Conservation (phyloP, 2,113 vertebrate species). For the Stegostoma tigrinum region DNA sequence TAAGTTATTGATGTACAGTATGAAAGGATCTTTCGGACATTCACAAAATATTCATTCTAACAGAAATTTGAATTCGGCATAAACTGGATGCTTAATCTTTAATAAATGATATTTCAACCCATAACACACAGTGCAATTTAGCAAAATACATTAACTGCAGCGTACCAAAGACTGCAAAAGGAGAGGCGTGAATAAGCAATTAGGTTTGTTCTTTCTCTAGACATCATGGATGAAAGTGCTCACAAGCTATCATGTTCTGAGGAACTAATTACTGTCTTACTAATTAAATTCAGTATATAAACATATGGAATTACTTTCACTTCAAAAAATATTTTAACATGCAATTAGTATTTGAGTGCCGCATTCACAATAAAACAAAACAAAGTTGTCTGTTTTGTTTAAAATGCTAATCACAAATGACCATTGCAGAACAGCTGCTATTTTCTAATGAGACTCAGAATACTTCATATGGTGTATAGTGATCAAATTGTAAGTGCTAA, state of each 20-base stretch:
- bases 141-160: conserved; percentile 1
- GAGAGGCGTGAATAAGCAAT: conserved; percentile 25
- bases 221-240: conserved; percentile 5
- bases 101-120: background rate
- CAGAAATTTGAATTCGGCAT: background rate
- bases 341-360: conserved; percentile 32
- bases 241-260: conserved; percentile 21
- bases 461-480: background rate
- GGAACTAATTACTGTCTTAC: conserved; percentile 29
- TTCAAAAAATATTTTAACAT: conserved; percentile 30
- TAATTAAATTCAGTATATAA: conserved; percentile 35
- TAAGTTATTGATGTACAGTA: background rate
- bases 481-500: conserved; percentile 29
- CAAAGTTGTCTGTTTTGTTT: conserved; percentile 35
- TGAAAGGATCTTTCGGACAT: background rate
- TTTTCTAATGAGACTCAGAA: conserved; percentile 26
- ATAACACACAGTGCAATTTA: conserved; percentile 4
- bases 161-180: background rate
- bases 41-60: background rate
- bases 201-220: background rate
- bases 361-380: conserved; percentile 29
- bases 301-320: conserved; percentile 33
- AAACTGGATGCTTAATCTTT: background rate
- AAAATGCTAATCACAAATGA: conserved; percentile 30
- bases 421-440: conserved; percentile 21